Percentiles rank a stretch among this genome's conserved stretches.
Conservation (phyloP, 2,888 invertebrate genomes). For the Ctenicera cuprea region DNA sequence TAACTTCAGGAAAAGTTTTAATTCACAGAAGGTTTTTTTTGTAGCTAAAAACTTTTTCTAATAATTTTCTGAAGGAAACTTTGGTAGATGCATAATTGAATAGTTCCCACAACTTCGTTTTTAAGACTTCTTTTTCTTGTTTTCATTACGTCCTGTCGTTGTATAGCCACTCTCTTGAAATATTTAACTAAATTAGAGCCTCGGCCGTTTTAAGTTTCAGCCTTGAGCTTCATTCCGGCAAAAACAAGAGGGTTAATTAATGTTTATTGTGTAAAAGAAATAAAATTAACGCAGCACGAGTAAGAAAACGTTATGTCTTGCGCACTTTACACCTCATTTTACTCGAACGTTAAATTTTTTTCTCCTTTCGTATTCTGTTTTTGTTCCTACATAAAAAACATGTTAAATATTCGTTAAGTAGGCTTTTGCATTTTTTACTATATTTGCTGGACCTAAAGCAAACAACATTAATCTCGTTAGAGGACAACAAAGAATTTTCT, state of each 20-base stretch:
- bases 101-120: background rate
- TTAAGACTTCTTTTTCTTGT: constrained; percentile 2
- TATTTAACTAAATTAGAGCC: background rate
- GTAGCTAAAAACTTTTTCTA: background rate
- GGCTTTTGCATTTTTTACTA: background rate
- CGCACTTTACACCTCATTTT: background rate
- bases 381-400: background rate
- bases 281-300: constrained; percentile 4
- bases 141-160: background rate
- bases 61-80: background rate
- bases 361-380: background rate
- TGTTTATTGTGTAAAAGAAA: constrained; percentile 11
- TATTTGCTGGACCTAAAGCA: background rate
- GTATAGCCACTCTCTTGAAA: background rate
- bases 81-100: constrained; percentile 11
- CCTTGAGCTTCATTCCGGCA: background rate
- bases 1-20: constrained; percentile 11
- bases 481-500: background rate
- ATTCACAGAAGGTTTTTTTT: background rate
- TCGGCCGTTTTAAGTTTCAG: background rate
- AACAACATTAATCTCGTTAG: background rate
- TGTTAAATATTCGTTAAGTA: background rate
- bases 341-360: background rate
- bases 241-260: constrained; percentile 2
- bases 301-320: background rate